Evolutionary conservation across 1,140 invertebrate species (phyloP), one percentile per base, ranked within the genome.

Genomic region (Meloidogyne exigua): DNA sequence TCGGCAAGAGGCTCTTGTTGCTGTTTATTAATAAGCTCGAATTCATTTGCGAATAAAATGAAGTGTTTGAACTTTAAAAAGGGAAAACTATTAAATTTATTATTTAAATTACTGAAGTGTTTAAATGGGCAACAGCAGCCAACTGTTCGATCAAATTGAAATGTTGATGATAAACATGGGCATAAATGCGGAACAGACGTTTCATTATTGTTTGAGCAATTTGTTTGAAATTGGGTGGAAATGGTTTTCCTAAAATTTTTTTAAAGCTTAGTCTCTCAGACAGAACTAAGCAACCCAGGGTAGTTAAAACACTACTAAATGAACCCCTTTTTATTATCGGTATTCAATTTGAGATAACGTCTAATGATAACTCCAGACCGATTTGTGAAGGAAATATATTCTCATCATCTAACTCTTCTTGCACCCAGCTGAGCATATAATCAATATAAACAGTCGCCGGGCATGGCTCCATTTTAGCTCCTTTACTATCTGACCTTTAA

Each of bases 381-480:
- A 99, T 99, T 92, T 99, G 98, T 2, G 96, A 98, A 63, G 97
- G 97, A 88, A 99, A 99, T 18, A 98, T 89, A 42, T 93, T 94
- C 89, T 99, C 97, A 88, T 99, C 96, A 88, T 99, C 97, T 71
- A 99, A 89, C 86, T 99, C 96, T 89, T 99, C 95, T 89, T 99
- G 96, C 49, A 98, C 95, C 95, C 96, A 99, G 12, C 95, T 98
- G 95, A 99, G 98, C 74, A 99, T 90, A 89, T 96, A 99, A 89
- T 99, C 96, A 85, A 99, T 99, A 88, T 99, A 99, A 4, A 75
- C 44, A 42, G 39, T 75, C 88, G 71, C 71, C 7, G 71, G 71
- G 5, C 71, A 73, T 21, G 71, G 71, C 13, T 73, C 71, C 21
- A 73, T 73, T 21, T 64, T 9, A 11, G 49, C 57, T 18, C 71